Conservation (phyloP, 1,140 invertebrate species). For the Drosophila rhopaloa region DNA sequence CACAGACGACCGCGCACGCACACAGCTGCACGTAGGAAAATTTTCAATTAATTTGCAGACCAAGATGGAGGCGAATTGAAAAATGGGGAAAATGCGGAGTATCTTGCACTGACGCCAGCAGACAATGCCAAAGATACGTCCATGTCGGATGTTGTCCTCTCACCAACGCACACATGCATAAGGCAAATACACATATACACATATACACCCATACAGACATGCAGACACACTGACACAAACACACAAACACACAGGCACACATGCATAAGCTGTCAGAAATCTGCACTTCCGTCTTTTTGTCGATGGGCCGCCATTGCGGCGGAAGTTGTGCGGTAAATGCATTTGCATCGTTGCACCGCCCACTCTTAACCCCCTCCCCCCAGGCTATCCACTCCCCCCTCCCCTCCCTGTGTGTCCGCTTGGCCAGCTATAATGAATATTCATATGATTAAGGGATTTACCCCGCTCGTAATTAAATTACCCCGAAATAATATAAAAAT, state of each 20-base stretch:
- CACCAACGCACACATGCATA: constrained; percentile 3
- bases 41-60: constrained; percentile 73
- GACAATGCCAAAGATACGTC: constrained; percentile 51
- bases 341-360: constrained; percentile 60
- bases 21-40: constrained; percentile 24
- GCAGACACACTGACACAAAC: constrained; percentile 2
- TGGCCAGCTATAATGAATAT: constrained; percentile 75
- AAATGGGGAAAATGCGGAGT: constrained; percentile 40
- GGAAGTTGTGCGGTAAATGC: constrained; percentile 75
- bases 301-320: constrained; percentile 61
- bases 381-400: neutral
- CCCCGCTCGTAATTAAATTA: constrained; percentile 72
- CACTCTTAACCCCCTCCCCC: neutral
- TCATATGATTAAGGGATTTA: constrained; percentile 78
- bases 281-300: constrained; percentile 68
- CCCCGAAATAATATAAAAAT: constrained; percentile 35
- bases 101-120: constrained; percentile 67
- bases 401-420: constrained; percentile 29
- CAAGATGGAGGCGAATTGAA: constrained; percentile 29
- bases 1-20: constrained; percentile 2
- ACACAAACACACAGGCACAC: constrained; percentile 4
- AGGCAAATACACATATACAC: neutral
- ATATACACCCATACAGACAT: constrained; percentile 4
- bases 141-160: constrained; percentile 38
- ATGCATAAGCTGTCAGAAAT: constrained; percentile 53